Evolutionary conservation across 1,140 invertebrate species (phyloP), one percentile per base, ranked within the genome.

Genomic region (Macrotrachela quadricornifera): DNA sequence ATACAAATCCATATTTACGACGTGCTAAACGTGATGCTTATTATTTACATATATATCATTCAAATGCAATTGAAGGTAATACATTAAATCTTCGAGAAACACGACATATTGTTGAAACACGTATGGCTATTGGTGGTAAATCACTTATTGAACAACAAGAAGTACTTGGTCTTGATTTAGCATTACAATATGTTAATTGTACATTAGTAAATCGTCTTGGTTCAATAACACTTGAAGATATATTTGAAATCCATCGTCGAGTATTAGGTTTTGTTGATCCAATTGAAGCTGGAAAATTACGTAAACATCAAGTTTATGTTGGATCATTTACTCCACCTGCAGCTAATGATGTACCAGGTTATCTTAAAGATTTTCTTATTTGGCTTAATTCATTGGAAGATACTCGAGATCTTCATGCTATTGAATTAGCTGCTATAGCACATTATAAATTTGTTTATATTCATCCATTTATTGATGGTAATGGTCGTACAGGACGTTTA

Each of bases 91-190:
- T 95, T n/a, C 77, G 80, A 17, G 83, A 96, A 68, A 88, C 90
- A 1, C 73, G 87, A 56, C 81, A 82, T 50, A 81, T 96, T 55
- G 74, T 96, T 11, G 87, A 96, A 72, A 95, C 87, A 0, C 75
- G 83, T 57, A 79, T 88, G 64, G 87, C 86, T 1, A 79, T 96
- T 4, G 80, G 78, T 46, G 90, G 88, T 0, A 94, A 95, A 57
- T 90, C 84, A 65, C 80, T 96, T 37, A 76, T 85, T 56, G 90
- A 96, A 64, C 90, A 96, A 64, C 94, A 94, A 75, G 91, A 96
- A 73, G 66, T 71, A 14, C 56, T 71, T 42, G 70, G 70, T 36
- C 59, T 96, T 63, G 88, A 96, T 72, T 77, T 85, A 30, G 91
- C 91, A 3, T 79, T 96, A 74, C 85, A 87, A 61, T 96, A 82